These are phyloP conservation scores for Cyphomyrus discorhynchus DNA, from an alignment of 2,113 vertebrate species.

Conservation along the genomic window DNA sequence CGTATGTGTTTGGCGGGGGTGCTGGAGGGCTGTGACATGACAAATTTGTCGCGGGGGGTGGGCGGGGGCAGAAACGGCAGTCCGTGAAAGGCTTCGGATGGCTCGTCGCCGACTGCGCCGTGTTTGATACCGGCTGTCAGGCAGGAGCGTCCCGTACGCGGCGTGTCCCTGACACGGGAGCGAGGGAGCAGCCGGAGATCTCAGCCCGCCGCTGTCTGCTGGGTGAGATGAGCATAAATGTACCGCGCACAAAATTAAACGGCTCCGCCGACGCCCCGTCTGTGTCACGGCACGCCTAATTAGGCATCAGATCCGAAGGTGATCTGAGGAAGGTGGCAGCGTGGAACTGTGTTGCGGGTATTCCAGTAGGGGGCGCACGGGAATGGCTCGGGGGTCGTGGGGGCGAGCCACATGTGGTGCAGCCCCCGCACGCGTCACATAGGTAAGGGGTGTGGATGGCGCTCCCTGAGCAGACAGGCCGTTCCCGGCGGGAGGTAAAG, in stretches of 20 bases:
- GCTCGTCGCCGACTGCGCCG: slow-evolving; percentile 34
- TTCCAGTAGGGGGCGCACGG: not conserved
- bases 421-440: too few relatives aligned
- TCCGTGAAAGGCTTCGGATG: slow-evolving; percentile 33
- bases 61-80: slow-evolving; percentile 30
- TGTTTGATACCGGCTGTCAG: slow-evolving; percentile 25
- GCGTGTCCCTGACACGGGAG: not conserved
- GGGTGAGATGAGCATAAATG: slow-evolving; percentile 49
- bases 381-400: not conserved
- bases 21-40: not conserved
- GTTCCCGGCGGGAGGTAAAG: not conserved
- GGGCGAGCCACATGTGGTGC: not conserved
- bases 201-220: slow-evolving; percentile 50
- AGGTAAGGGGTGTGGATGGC: not conserved
- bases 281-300: slow-evolving; percentile 43
- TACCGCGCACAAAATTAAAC: not conserved
- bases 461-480: not conserved
- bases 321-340: not conserved
- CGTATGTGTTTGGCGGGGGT: slow-evolving; percentile 23
- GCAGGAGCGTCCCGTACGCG: not conserved
- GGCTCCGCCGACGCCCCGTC: not conserved
- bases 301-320: slow-evolving; percentile 10
- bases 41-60: not conserved
- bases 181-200: not conserved
- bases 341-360: not conserved